These are phyloP conservation scores for Synergus gifuensis DNA, from an alignment of 2,888 invertebrate genomes.

Conservation along the genomic window DNA sequence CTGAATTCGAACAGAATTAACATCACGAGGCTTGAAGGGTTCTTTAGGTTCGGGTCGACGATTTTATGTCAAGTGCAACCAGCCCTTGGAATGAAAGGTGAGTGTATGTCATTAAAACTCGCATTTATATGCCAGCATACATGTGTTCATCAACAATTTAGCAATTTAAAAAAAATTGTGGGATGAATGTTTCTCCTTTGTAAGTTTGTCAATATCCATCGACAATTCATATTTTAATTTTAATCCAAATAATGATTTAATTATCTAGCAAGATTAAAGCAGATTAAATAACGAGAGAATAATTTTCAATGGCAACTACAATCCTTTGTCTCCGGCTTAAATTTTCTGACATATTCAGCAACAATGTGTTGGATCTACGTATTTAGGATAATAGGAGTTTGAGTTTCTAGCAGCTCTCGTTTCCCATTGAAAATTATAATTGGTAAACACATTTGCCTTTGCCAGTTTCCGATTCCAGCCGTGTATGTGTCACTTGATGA, in stretches of 20 bases:
- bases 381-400: background rate
- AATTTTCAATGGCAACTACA: background rate
- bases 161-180: background rate
- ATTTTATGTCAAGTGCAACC: constrained; percentile 32
- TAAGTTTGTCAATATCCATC: background rate
- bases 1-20: constrained; percentile 33
- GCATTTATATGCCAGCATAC: background rate
- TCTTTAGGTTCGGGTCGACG: constrained; percentile 1
- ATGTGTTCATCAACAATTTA: background rate
- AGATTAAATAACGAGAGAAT: background rate
- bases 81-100: constrained; percentile 21
- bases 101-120: constrained; percentile 2
- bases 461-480: background rate
- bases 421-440: constrained; percentile 7
- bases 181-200: background rate
- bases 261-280: background rate
- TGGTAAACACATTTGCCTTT: background rate
- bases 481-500: background rate
- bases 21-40: constrained; percentile 21
- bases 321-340: constrained; percentile 3
- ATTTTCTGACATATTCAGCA: constrained; percentile 8
- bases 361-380: background rate
- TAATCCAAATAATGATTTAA: background rate
- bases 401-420: background rate
- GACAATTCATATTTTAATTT: background rate